phyloP scores from a whole-genome alignment of 2,113 vertebrate genomes.

The Lucifuga dentata region DNA sequence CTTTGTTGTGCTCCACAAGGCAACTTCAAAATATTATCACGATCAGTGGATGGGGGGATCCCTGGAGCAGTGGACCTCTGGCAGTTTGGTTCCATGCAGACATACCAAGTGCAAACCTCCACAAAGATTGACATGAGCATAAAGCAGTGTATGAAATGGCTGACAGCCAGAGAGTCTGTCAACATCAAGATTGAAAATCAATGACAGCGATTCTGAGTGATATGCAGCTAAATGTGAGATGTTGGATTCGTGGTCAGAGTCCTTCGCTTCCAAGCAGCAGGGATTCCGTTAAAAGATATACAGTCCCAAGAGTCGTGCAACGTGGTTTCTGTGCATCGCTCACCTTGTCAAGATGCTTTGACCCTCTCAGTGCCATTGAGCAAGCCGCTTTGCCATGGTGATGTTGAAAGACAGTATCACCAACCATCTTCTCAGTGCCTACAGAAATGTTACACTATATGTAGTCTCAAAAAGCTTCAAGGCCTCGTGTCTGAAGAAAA shows the following conservation, averaged over 20 bases:
- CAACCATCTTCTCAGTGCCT: no score
- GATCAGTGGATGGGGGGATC: slow-evolving; percentile 23
- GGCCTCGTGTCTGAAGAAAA: neutral
- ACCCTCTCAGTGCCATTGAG: neutral
- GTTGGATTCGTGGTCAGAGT: neutral
- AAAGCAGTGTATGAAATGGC: slow-evolving; percentile 21
- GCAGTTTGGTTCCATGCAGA: slow-evolving; percentile 24
- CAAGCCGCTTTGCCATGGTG: neutral
- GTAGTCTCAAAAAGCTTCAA: neutral
- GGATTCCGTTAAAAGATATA: slow-evolving; percentile 5
- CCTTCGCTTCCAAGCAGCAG: slow-evolving; percentile 23
- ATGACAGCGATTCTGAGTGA: slow-evolving; percentile 46
- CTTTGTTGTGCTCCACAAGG: slow-evolving; percentile 61
- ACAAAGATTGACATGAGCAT: slow-evolving; percentile 9
- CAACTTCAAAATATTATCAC: slow-evolving; percentile 54
- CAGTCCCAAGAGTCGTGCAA: neutral
- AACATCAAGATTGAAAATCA: slow-evolving; percentile 58
- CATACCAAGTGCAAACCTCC: neutral
- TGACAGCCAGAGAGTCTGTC: slow-evolving; percentile 32
- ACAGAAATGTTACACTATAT: neutral
- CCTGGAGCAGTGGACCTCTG: slow-evolving; percentile 17
- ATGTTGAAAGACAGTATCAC: neutral
- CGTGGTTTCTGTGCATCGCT: slow-evolving; percentile 12
- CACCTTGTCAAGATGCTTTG: slow-evolving; percentile 14
- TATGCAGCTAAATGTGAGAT: slow-evolving; percentile 24